Evolutionary conservation across 2,797 vertebrate genomes (phyloP).

Genomic region (Carcharodon carcharias): DNA sequence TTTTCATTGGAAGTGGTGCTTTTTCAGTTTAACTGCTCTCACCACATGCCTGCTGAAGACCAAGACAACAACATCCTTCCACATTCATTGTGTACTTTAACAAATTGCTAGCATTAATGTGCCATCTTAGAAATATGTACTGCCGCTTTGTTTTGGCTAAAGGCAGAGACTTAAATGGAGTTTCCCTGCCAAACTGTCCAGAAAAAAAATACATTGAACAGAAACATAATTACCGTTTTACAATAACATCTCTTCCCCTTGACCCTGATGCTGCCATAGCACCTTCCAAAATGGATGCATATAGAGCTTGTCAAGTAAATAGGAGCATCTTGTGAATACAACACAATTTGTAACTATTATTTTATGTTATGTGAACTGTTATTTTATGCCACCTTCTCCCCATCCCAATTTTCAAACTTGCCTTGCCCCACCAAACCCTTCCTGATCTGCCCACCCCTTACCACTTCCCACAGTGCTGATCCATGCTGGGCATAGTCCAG

Average conservation of each 20-base stretch:
- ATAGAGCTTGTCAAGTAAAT: background rate
- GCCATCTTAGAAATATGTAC: background rate
- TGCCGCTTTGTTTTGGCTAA: background rate
- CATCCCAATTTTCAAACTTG: background rate
- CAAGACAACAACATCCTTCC: background rate
- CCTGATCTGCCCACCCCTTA: too few species aligned
- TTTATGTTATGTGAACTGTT: background rate
- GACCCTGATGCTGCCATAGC: background rate
- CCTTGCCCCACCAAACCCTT: background rate
- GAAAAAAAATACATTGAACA: background rate
- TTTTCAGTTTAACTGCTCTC: background rate
- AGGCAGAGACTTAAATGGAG: background rate
- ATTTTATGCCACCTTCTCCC: background rate
- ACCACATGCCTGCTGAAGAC: too few species aligned
- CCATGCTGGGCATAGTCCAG: background rate
- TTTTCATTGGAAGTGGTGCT: background rate
- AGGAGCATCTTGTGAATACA: background rate
- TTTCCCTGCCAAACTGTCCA: background rate
- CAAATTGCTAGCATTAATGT: background rate
- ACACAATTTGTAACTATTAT: background rate
- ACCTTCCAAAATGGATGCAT: background rate
- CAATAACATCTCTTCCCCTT: constrained; percentile 11
- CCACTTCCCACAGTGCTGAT: too few species aligned
- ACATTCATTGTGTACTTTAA: background rate
- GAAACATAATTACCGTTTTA: constrained; percentile 4